A percentile compares a stretch with the other conserved stretches of the same genome.
phyloP scores from a whole-genome alignment of 2,888 invertebrate genomes.

The Neoitamus cyanurus region DNA sequence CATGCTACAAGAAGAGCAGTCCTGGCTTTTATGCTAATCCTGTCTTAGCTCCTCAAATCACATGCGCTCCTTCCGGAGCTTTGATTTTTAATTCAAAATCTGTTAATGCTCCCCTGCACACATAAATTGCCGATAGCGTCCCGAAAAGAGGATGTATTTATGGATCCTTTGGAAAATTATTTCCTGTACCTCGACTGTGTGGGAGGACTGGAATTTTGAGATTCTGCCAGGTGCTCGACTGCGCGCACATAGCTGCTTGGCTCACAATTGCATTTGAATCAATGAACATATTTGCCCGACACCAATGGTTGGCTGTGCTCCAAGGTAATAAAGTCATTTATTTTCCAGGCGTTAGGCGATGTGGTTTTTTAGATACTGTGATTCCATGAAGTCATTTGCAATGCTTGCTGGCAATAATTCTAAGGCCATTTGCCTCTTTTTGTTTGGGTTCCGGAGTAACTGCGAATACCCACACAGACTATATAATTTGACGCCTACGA shows the following conservation, averaged over 20 bases:
- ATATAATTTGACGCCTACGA: too few relatives aligned
- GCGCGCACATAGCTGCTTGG: neutral
- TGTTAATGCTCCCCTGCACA: neutral
- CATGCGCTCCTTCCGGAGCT: neutral
- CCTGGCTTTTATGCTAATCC: neutral
- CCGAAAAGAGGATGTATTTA: neutral
- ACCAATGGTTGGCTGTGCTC: neutral
- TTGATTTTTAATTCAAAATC: neutral
- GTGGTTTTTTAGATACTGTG: neutral
- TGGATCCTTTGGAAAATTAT: neutral
- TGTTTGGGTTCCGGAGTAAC: neutral
- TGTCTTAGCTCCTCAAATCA: neutral
- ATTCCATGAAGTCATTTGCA: neutral
- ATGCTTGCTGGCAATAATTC: neutral
- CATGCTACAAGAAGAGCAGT: neutral
- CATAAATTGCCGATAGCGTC: neutral
- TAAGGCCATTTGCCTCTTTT: neutral
- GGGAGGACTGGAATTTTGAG: neutral
- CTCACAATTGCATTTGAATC: neutral
- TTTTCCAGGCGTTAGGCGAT: neutral
- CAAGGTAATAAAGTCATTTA: neutral
- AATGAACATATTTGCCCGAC: neutral
- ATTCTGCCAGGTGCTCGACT: neutral
- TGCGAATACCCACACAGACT: neutral
- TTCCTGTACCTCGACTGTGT: neutral